Evolutionary conservation across 1,140 invertebrate species (phyloP).

Genomic region (Choristoneura fumiferana): DNA sequence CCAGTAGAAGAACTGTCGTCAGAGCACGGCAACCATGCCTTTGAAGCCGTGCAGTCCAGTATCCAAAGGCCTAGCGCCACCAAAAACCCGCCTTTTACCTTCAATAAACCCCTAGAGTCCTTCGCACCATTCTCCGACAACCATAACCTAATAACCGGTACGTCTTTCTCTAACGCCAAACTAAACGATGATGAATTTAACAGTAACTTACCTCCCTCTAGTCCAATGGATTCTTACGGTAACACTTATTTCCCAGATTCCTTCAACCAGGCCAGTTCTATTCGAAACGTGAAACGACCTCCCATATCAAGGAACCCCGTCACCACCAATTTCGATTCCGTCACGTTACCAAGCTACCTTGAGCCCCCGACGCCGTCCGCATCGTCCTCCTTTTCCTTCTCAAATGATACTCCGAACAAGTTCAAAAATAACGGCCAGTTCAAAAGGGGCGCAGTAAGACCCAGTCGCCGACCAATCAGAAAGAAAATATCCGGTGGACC

Average conservation of each 20-base stretch:
- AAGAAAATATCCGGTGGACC: conserved; percentile 65
- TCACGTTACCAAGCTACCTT: conserved; percentile 68
- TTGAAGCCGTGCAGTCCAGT: conserved; percentile 63
- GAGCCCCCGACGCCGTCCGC: conserved; percentile 70
- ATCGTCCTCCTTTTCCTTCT: conserved; percentile 48
- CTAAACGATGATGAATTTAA: conserved; percentile 49
- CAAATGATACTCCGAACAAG: conserved; percentile 52
- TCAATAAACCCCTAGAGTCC: conserved; percentile 51
- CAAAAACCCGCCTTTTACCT: conserved; percentile 50
- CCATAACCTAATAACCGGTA: conserved; percentile 60
- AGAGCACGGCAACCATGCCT: conserved; percentile 65
- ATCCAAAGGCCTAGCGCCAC: conserved; percentile 52
- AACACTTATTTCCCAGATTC: conserved; percentile 65
- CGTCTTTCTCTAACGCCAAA: conserved; percentile 44
- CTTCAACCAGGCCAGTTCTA: conserved; percentile 62
- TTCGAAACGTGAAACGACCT: conserved; percentile 69
- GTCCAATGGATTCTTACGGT: conserved; percentile 63
- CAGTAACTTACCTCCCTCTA: conserved; percentile 35
- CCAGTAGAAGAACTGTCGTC: conserved; percentile 71
- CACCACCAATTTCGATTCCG: conserved; percentile 41
- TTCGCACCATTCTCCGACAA: conserved; percentile 55
- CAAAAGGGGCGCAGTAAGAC: conserved; percentile 59
- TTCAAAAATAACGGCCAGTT: conserved; percentile 53
- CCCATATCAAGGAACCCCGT: conserved; percentile 40
- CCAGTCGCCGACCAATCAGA: conserved; percentile 60